phyloP scores from a whole-genome alignment of 1,140 invertebrate species.

The Platyscapa corneri region DNA sequence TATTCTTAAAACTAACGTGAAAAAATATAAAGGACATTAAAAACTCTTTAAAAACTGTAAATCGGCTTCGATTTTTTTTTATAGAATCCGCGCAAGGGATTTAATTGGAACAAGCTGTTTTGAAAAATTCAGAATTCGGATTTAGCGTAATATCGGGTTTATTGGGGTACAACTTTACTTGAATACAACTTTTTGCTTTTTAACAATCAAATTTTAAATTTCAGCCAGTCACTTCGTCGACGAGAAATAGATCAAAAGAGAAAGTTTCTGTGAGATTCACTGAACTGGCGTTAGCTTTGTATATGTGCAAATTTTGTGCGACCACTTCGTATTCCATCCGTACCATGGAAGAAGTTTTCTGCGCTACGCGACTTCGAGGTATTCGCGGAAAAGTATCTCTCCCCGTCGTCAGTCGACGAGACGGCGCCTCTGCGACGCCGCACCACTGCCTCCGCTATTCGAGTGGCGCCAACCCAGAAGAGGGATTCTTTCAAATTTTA shows the following conservation, averaged over 20 bases:
- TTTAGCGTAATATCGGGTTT: too few relatives aligned
- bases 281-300: neutral
- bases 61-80: too few relatives aligned
- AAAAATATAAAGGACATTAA: too few relatives aligned
- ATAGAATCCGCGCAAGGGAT: too few relatives aligned
- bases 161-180: too few relatives aligned
- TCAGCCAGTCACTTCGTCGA: neutral
- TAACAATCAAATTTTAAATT: constrained; percentile 10
- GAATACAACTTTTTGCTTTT: too few relatives aligned
- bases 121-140: too few relatives aligned
- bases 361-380: neutral
- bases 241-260: neutral
- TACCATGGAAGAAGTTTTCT: neutral
- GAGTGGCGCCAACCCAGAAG: constrained; percentile 24
- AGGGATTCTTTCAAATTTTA: constrained; percentile 45
- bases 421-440: constrained; percentile 20
- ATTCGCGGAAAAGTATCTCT: neutral
- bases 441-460: neutral
- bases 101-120: too few relatives aligned
- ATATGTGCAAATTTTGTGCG: neutral
- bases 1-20: too few relatives aligned
- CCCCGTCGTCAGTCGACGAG: neutral
- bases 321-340: neutral
- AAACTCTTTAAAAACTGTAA: too few relatives aligned
- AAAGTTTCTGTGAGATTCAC: neutral